Evolutionary conservation across 2,797 vertebrate genomes (phyloP).

Genomic region (Argentina silus): DNA sequence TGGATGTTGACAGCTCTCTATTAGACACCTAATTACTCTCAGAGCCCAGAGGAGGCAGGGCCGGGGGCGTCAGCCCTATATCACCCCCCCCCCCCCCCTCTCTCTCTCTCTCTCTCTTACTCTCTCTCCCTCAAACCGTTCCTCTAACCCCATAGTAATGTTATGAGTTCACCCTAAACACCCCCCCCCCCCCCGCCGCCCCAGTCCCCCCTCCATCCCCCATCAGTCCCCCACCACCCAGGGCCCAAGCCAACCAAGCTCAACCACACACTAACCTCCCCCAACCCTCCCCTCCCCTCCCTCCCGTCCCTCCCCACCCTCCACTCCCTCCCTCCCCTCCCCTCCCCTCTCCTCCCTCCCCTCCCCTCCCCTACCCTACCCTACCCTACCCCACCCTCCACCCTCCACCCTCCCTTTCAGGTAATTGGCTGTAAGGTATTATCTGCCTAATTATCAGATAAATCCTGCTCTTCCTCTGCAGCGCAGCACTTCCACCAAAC

Average conservation of each 20-base stretch:
- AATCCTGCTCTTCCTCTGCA: slow-evolving; percentile 58
- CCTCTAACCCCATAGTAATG: slow-evolving; percentile 31
- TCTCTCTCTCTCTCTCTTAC: background rate
- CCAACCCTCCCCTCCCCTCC: background rate
- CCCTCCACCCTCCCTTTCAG: slow-evolving; percentile 29
- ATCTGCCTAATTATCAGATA: slow-evolving; percentile 63
- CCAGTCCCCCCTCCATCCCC: background rate
- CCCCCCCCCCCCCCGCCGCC: slow-evolving; percentile 2
- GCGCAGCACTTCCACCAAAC: slow-evolving; percentile 68
- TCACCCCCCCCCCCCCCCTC: slow-evolving; percentile 15
- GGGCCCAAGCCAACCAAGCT: background rate
- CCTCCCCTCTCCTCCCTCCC: background rate
- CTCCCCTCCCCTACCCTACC: background rate
- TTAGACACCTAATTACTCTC: slow-evolving; percentile 68
- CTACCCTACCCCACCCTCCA: background rate
- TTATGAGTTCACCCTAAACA: slow-evolving; percentile 1
- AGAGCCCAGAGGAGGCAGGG: slow-evolving; percentile 17
- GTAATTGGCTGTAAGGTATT: slow-evolving; percentile 60
- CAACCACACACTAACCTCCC: background rate
- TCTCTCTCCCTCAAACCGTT: slow-evolving; percentile 60
- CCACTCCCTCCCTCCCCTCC: background rate
- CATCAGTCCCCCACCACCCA: background rate
- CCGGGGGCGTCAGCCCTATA: background rate
- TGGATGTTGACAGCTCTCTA: slow-evolving; percentile 60
- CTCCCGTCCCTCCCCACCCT: background rate